Evolutionary conservation across 2,888 invertebrate genomes (phyloP).

Genomic region (Lagria hirta): DNA sequence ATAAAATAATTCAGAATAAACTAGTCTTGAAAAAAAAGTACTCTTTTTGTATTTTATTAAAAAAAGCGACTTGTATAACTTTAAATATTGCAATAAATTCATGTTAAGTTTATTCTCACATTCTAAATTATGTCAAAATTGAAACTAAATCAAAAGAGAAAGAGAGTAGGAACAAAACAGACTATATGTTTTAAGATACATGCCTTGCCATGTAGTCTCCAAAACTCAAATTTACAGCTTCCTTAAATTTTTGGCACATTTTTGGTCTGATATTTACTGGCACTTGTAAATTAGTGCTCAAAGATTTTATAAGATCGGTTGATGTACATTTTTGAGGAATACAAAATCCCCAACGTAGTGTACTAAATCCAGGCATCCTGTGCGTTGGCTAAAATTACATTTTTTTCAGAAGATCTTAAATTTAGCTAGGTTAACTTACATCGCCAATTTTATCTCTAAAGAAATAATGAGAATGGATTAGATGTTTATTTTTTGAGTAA

Average conservation of each 20-base stretch:
- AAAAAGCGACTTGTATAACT: too few relatives aligned
- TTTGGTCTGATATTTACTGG: constrained; percentile 35
- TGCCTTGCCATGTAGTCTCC: constrained; percentile 39
- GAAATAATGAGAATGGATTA: constrained; percentile 59
- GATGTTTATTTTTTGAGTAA: constrained; percentile 47
- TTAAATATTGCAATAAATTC: too few relatives aligned
- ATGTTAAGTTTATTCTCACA: too few relatives aligned
- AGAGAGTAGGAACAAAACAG: too few relatives aligned
- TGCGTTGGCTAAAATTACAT: constrained; percentile 58
- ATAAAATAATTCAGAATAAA: too few relatives aligned
- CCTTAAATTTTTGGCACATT: constrained; percentile 39
- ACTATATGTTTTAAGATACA: too few relatives aligned
- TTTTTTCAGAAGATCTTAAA: too few relatives aligned
- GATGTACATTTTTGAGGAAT: constrained; percentile 60
- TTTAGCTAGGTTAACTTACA: constrained; percentile 53
- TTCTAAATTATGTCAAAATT: too few relatives aligned
- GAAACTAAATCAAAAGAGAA: too few relatives aligned
- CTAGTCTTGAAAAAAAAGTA: too few relatives aligned
- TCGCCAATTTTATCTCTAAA: constrained; percentile 59
- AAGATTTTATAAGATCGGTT: constrained; percentile 56
- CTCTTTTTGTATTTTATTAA: too few relatives aligned
- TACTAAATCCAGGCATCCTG: constrained; percentile 61
- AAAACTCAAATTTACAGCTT: constrained; percentile 16
- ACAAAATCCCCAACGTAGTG: constrained; percentile 62
- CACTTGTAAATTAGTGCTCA: constrained; percentile 50